Conservation (phyloP, 1,140 invertebrate genomes). For the Drosophila pseudoananassae region DNA sequence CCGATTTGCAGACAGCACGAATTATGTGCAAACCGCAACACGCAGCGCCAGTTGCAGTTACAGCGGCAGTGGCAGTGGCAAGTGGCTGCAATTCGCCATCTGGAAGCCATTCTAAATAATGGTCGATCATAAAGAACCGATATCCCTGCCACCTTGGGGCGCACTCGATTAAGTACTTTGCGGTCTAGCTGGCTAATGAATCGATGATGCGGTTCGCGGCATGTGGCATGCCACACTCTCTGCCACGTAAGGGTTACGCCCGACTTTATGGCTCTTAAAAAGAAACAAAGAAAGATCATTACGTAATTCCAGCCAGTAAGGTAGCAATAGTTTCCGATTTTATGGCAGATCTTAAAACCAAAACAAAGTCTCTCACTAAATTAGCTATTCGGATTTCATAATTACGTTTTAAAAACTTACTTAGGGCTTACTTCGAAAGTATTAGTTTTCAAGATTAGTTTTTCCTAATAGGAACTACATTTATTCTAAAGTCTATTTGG, state of each 20-base stretch:
- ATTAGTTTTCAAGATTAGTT: too few species aligned
- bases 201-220: neutral
- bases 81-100: neutral
- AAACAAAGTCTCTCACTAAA: neutral
- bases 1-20: conserved; percentile 57
- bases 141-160: conserved; percentile 10
- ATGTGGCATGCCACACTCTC: conserved; percentile 50
- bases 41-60: conserved; percentile 12
- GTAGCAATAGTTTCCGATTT: too few species aligned
- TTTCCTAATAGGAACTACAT: too few species aligned
- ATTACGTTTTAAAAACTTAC: neutral
- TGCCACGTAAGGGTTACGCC: neutral
- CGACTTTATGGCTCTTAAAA: neutral
- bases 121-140: conserved; percentile 33
- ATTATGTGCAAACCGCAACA: conserved; percentile 50
- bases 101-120: conserved; percentile 33
- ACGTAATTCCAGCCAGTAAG: too few species aligned
- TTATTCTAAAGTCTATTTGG: too few species aligned
- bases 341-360: too few species aligned
- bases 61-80: neutral
- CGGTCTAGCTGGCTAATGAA: conserved; percentile 5
- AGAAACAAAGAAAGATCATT: too few species aligned
- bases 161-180: conserved; percentile 40
- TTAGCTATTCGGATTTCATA: neutral
- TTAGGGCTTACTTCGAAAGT: too few species aligned